phyloP scores from a whole-genome alignment of 2,888 invertebrate species.

The Terebella lapidaria region DNA sequence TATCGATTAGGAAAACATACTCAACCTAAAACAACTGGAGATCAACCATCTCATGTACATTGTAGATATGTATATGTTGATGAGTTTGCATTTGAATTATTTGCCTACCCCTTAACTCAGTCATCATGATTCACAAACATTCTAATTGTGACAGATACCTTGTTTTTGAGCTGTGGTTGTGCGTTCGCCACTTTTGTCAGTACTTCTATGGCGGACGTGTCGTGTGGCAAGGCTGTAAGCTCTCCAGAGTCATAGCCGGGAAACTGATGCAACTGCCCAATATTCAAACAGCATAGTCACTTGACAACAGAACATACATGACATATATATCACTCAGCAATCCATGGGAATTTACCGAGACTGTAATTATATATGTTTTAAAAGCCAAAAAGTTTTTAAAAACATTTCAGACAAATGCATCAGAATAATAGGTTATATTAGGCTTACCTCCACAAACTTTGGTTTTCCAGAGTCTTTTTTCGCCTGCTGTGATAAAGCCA shows the following conservation, averaged over 20 bases:
- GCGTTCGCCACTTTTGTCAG: neutral
- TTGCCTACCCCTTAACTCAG: too few relatives aligned
- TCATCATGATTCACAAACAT: too few relatives aligned
- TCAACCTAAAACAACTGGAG: neutral
- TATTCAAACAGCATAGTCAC: neutral
- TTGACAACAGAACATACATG: neutral
- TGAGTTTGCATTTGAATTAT: too few relatives aligned
- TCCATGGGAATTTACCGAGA: too few relatives aligned
- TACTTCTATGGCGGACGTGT: neutral
- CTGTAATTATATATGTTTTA: too few relatives aligned
- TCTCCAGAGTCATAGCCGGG: slow-evolving; percentile 30
- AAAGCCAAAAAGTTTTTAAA: too few relatives aligned
- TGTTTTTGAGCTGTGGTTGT: neutral
- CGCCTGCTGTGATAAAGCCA: slow-evolving; percentile 23
- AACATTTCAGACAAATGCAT: too few relatives aligned
- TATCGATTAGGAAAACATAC: slow-evolving; percentile 2
- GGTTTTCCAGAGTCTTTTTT: slow-evolving; percentile 45
- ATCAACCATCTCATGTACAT: neutral
- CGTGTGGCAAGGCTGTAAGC: neutral
- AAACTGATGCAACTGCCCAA: slow-evolving; percentile 42
- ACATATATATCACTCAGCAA: too few relatives aligned
- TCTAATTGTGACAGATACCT: too few relatives aligned
- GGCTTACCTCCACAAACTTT: slow-evolving; percentile 49
- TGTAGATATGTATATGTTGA: too few relatives aligned
- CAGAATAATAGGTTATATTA: too few relatives aligned